phyloP scores from a whole-genome alignment of 2,888 invertebrate genomes.

The Lochmaea capreae region DNA sequence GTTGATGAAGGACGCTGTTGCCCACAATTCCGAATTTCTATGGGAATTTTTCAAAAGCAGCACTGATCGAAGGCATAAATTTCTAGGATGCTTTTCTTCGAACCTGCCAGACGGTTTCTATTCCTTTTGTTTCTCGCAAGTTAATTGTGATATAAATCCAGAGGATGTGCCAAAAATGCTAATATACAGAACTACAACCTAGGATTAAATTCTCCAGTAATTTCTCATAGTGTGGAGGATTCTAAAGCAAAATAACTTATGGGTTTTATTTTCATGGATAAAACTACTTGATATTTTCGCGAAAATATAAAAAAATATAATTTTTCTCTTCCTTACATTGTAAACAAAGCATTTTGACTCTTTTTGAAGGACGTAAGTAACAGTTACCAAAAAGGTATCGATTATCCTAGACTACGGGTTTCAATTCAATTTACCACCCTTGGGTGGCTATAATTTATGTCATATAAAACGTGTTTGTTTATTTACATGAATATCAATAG shows the following conservation, averaged over 20 bases:
- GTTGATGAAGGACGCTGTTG: conserved; percentile 29
- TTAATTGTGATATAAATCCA: conserved; percentile 30
- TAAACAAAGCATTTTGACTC: no score
- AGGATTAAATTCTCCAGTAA: conserved; percentile 31
- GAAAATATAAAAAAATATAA: neutral
- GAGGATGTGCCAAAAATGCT: conserved; percentile 25
- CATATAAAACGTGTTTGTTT: no score
- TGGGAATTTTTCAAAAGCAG: conserved; percentile 23
- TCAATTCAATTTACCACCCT: no score
- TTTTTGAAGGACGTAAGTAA: no score
- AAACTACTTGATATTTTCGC: neutral
- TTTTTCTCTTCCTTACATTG: no score
- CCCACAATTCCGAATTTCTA: conserved; percentile 22
- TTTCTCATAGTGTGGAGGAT: conserved; percentile 14
- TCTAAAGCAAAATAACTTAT: conserved; percentile 22
- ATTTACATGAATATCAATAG: no score
- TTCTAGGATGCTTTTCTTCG: conserved; percentile 22
- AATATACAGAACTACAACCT: conserved; percentile 20
- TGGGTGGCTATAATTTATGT: no score
- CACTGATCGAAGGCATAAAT: conserved; percentile 31
- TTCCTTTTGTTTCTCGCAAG: conserved; percentile 31
- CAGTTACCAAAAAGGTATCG: no score
- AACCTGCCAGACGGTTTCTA: conserved; percentile 26
- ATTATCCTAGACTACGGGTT: no score
- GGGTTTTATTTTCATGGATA: neutral